These are phyloP conservation scores for Epizoanthus ramosus DNA, from an alignment of 92 coral and sea anemone genomes.

Conservation along the genomic window DNA sequence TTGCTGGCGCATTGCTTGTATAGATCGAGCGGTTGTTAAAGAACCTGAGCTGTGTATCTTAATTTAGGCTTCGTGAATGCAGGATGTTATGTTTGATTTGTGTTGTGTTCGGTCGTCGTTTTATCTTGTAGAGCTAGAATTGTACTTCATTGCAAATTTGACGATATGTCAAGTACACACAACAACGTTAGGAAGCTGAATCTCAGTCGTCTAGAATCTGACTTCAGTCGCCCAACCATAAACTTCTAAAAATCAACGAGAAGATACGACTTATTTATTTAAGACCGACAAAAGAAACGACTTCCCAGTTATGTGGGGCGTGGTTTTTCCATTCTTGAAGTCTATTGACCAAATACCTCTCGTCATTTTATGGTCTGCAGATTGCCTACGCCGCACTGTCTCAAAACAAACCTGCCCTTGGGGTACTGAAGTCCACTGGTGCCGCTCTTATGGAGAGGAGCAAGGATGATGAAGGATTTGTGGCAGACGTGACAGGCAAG, in stretches of 20 bases:
- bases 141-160: too few species aligned
- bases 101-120: too few species aligned
- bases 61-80: too few species aligned
- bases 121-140: too few species aligned
- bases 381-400: conserved; percentile 75
- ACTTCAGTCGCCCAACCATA: background rate
- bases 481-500: conserved; percentile 79
- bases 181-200: too few species aligned
- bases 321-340: background rate
- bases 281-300: too few species aligned
- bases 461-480: conserved; percentile 68
- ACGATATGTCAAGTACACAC: too few species aligned
- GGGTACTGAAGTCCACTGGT: conserved; percentile 84
- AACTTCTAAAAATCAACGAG: background rate
- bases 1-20: background rate
- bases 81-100: too few species aligned
- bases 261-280: background rate
- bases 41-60: too few species aligned
- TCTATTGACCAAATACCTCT: background rate
- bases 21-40: background rate
- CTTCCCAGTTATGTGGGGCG: too few species aligned
- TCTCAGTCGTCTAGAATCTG: too few species aligned
- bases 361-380: conserved; percentile 36
- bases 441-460: conserved; percentile 83
- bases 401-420: conserved; percentile 82